Evolutionary conservation across 2,888 invertebrate species (phyloP).

Genomic region (Ceratothoa steindachneri): DNA sequence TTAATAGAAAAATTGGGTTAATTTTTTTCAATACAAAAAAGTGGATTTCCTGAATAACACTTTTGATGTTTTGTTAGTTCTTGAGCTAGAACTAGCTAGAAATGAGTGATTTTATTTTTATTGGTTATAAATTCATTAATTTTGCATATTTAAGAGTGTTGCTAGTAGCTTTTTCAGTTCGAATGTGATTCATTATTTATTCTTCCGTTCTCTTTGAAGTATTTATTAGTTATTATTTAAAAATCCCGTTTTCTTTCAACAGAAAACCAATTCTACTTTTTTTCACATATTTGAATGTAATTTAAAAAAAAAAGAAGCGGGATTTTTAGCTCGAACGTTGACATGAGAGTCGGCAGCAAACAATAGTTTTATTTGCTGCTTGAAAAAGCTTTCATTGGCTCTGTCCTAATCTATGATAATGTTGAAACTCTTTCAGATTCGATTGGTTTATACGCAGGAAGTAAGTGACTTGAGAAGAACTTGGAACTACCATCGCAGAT

Average conservation of each 20-base stretch:
- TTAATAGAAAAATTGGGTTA: too few species aligned
- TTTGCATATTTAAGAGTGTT: neutral
- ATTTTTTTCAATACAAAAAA: too few species aligned
- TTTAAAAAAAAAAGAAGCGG: neutral
- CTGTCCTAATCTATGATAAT: constrained; percentile 1
- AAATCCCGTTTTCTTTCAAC: neutral
- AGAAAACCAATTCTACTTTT: neutral
- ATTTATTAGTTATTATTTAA: neutral
- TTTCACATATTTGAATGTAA: neutral
- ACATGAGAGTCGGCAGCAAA: too few species aligned
- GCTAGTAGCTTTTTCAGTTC: neutral
- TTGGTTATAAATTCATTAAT: too few species aligned
- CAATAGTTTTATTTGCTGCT: neutral
- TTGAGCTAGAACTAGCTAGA: too few species aligned
- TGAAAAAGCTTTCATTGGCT: neutral
- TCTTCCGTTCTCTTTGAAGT: neutral
- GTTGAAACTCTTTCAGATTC: constrained; percentile 10
- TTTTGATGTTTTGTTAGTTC: too few species aligned
- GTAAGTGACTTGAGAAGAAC: neutral
- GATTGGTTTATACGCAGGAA: constrained; percentile 3
- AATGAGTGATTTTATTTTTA: too few species aligned
- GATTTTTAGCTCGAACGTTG: too few species aligned
- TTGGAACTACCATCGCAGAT: neutral
- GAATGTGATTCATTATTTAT: neutral
- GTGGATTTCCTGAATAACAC: too few species aligned